These are phyloP conservation scores for Pentamera pediparva DNA, from an alignment of 53 echinoderm and acorn worm genomes.

Conservation along the genomic window DNA sequence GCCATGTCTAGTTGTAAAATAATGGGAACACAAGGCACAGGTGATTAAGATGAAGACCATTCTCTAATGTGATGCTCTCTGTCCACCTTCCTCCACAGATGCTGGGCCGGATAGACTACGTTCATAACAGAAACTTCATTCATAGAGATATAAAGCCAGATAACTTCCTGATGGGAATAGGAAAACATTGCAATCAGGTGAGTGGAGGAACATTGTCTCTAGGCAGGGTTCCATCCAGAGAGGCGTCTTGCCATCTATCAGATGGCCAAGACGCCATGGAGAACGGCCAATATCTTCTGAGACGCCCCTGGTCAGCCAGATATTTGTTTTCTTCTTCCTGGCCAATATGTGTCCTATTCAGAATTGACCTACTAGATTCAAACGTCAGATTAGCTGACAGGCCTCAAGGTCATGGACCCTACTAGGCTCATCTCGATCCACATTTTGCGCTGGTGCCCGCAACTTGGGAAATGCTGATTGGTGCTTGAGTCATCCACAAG, in stretches of 20 bases:
- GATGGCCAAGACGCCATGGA: too few species aligned
- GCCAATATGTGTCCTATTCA: too few species aligned
- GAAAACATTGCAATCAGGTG: conserved; percentile 99
- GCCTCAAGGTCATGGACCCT: too few species aligned
- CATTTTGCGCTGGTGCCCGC: too few species aligned
- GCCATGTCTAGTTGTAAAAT: neutral
- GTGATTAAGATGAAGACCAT: neutral
- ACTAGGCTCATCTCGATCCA: too few species aligned
- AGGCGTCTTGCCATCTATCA: neutral
- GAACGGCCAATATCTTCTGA: too few species aligned
- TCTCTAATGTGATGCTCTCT: neutral
- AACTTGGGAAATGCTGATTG: too few species aligned
- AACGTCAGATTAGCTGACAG: too few species aligned
- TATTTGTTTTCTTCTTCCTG: too few species aligned
- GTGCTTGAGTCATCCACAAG: too few species aligned
- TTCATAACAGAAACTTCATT: conserved; percentile 89
- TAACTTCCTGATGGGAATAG: conserved; percentile 98
- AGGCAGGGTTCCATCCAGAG: neutral
- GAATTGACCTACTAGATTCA: too few species aligned
- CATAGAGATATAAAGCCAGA: conserved; percentile 99
- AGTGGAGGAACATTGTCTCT: neutral
- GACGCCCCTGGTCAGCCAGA: too few species aligned
- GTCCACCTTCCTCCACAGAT: conserved; percentile 13
- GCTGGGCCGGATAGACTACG: conserved; percentile 80
- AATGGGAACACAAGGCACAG: neutral